A percentile compares a stretch with the other conserved stretches of the same genome.
phyloP scores from a whole-genome alignment of 2,888 invertebrate genomes.

The Cyaniris semiargus region DNA sequence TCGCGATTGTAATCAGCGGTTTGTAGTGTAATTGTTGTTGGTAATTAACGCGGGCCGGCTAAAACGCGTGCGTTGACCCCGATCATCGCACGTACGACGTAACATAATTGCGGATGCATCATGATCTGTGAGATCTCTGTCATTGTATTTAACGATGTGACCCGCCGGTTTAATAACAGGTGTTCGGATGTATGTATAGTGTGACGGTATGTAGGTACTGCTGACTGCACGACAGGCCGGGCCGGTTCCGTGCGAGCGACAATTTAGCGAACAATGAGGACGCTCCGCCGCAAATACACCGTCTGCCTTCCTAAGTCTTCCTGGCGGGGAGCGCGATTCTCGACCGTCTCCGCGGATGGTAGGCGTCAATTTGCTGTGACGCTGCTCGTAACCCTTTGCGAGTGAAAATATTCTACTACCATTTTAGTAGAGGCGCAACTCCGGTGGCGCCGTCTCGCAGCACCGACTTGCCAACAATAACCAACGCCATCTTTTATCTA shows the following conservation, averaged over 20 bases:
- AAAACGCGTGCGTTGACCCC: conserved; percentile 13
- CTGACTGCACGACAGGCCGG: conserved; percentile 76
- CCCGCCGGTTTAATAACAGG: conserved; percentile 77
- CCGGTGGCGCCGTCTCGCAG: conserved; percentile 78
- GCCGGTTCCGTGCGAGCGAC: conserved; percentile 79
- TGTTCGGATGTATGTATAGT: conserved; percentile 76
- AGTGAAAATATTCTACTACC: conserved; percentile 78
- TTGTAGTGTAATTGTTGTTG: conserved; percentile 39
- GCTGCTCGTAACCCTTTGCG: conserved; percentile 50
- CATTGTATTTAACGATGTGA: conserved; percentile 74
- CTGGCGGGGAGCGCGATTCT: conserved; percentile 44
- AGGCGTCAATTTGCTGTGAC: conserved; percentile 50
- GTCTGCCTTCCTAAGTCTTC: conserved; percentile 69
- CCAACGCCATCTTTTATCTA: conserved; percentile 77
- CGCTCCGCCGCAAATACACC: conserved; percentile 74
- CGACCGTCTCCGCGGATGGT: conserved; percentile 44
- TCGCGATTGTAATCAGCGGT: conserved; percentile 39
- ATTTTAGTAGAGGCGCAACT: conserved; percentile 77
- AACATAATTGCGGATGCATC: conserved; percentile 66
- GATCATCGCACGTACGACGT: conserved; percentile 52
- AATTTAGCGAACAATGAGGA: conserved; percentile 80
- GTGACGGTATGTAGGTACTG: conserved; percentile 76
- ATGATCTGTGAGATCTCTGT: conserved; percentile 70
- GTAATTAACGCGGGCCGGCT: conserved; percentile 47
- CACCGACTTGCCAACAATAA: conserved; percentile 70